Conservation (phyloP, 2,888 invertebrate genomes). For the Euclidia mi region DNA sequence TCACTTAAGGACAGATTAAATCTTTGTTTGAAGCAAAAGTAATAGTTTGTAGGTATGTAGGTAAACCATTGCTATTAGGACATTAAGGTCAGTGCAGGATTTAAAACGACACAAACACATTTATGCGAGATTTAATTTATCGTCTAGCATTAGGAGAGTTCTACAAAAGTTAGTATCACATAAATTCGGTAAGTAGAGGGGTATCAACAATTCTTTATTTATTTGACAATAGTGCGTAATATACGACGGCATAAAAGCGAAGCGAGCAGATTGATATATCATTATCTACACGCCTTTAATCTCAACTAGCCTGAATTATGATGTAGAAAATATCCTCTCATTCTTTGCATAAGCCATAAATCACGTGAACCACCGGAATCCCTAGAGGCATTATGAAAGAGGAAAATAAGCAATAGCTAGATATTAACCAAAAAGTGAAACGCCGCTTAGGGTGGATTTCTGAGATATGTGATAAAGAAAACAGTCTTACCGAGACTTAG, state of each 20-base stretch:
- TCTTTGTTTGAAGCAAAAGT: too few species aligned
- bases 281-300: conserved; percentile 78
- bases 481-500: conserved; percentile 38
- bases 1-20: too few species aligned
- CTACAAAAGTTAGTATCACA: conserved; percentile 40
- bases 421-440: conserved; percentile 79
- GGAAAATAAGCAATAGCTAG: conserved; percentile 85
- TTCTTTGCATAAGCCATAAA: conserved; percentile 88
- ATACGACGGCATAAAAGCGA: conserved; percentile 61
- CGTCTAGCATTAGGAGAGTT: conserved; percentile 26
- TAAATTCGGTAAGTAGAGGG: conserved; percentile 43
- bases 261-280: conserved; percentile 80
- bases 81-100: too few species aligned
- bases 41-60: too few species aligned
- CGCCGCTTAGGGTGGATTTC: conserved; percentile 55
- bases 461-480: conserved; percentile 54
- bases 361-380: conserved; percentile 82
- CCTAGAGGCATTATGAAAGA: conserved; percentile 79
- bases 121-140: conserved; percentile 22
- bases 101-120: conserved; percentile 2
- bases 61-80: too few species aligned
- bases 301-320: conserved; percentile 87
- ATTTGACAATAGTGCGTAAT: conserved; percentile 62
- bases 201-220: conserved; percentile 54
- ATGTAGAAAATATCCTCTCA: conserved; percentile 86